Evolutionary conservation across 2,888 invertebrate genomes (phyloP).

Genomic region (Hirtodrosophila confusa): DNA sequence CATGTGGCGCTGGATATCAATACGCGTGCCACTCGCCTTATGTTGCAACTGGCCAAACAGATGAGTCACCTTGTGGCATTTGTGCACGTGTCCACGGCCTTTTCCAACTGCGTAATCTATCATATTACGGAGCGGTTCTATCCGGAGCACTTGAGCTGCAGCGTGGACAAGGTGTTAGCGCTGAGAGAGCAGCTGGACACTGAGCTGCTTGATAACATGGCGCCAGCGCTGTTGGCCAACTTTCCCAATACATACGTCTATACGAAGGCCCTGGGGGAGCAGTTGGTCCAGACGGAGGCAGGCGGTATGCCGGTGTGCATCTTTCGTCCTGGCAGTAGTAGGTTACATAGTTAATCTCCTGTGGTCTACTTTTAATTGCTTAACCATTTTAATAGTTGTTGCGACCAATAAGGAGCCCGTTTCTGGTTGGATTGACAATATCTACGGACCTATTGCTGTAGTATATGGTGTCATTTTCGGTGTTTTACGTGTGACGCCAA

Average conservation of each 20-base stretch:
- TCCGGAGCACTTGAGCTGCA: conserved; percentile 70
- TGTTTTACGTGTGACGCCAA: conserved; percentile 84
- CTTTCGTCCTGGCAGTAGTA: conserved; percentile 86
- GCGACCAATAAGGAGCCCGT: conserved; percentile 85
- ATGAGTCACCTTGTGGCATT: conserved; percentile 85
- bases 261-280: conserved; percentile 85
- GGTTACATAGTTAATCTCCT: not conserved
- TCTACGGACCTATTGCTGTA: conserved; percentile 86
- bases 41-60: conserved; percentile 87
- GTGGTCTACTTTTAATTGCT: not conserved
- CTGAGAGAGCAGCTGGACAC: conserved; percentile 78
- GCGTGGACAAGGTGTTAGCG: conserved; percentile 78
- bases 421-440: conserved; percentile 89
- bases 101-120: conserved; percentile 86
- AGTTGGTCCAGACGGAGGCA: conserved; percentile 86
- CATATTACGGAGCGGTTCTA: conserved; percentile 84
- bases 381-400: conserved; percentile 29
- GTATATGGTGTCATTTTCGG: conserved; percentile 86
- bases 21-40: conserved; percentile 87
- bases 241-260: no score
- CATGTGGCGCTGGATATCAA: conserved; percentile 89
- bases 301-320: conserved; percentile 87
- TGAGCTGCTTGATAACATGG: conserved; percentile 79
- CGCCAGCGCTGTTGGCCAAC: conserved; percentile 57
- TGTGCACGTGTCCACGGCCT: conserved; percentile 89